Base-by-base conservation (phyloP, 2,888 invertebrate species). In the Bellardia pandia region DNA sequence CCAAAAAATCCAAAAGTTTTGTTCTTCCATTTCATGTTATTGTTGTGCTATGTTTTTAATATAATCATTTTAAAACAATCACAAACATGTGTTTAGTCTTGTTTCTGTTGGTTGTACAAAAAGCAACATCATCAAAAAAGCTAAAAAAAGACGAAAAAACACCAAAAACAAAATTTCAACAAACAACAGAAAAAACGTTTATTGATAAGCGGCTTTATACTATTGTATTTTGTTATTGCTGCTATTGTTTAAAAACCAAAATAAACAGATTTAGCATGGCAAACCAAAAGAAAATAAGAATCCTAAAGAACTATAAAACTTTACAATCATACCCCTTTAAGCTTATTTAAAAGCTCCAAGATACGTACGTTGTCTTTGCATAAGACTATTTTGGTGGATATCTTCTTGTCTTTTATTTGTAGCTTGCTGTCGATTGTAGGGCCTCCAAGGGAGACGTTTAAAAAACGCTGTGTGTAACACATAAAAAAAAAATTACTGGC, bases 61-160 rank as follows among this genome's bases (percentile, higher is more conserved):
- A 77, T 84, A 86, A 86, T 86, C 86, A 74, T 81, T 84, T 76
- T 48, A 77, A 88, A 88, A 88, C 88, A 89, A 89, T 89, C 88
- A 66, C 77, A 88, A 88, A 89, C 88, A 89, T 88, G 88, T 89
- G 89, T 89, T 88, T 85, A 72, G 71, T 71, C 84, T 88, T 86
- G 88, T 88, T 81, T 72, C 72, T 83, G 33, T 45, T 68, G 58
- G 53, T 80, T 80, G 83, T 77, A 66, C 51, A 80, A 84, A 80
- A 74, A 23, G 66, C 76, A 74, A 84, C 83, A 84, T 76, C 71
- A 56, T 1, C 16, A 60, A 78, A 23, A 82, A 56, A 69, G 5
- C 2, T 53, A 4, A 76, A 62, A 14, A 62, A 72, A 23, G 23
- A 23, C 23, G 14, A 37, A 37, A 51, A 13, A 56, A 8, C 9